Percentiles rank a stretch among this genome's conserved stretches.
Conservation (phyloP, 2,113 vertebrate genomes). For the Argyrosomus japonicus region DNA sequence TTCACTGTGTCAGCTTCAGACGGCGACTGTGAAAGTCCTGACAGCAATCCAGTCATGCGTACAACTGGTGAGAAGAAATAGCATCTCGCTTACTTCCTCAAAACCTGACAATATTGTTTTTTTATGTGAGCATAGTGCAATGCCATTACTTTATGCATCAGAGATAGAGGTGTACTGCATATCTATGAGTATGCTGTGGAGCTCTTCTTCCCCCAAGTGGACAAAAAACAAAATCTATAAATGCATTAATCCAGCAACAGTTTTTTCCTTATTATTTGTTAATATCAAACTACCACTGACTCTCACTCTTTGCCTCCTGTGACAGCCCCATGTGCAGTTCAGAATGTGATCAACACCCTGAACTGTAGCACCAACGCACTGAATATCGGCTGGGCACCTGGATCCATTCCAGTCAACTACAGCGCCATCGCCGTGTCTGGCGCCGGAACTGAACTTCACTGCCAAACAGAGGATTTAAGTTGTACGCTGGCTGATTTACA, state of each 20-base stretch:
- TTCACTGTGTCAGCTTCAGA: conserved; percentile 78
- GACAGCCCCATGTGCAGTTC: conserved; percentile 82
- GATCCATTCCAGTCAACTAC: conserved; percentile 72
- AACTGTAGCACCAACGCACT: conserved; percentile 76
- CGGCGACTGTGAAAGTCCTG: conserved; percentile 70
- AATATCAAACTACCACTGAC: not conserved
- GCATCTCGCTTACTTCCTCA: not conserved
- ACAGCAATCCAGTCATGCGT: conserved; percentile 61
- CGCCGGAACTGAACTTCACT: conserved; percentile 52
- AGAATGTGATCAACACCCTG: conserved; percentile 56
- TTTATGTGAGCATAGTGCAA: not conserved
- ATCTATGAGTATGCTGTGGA: too few relatives aligned
- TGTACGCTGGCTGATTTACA: conserved; percentile 69
- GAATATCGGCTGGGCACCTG: conserved; percentile 74
- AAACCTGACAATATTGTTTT: not conserved
- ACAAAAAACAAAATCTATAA: not conserved
- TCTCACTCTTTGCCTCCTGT: conserved; percentile 17
- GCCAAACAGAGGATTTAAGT: conserved; percentile 53
- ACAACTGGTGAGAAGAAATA: conserved; percentile 75
- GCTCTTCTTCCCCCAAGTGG: conserved; percentile 2
- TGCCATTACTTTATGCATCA: not conserved
- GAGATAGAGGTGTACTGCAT: too few relatives aligned
- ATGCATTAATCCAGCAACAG: too few relatives aligned
- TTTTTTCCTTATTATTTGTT: not conserved
- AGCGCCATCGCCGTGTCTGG: conserved; percentile 50